Conservation (phyloP, 2,797 vertebrate species). For the Myioborus melanocephalus region DNA sequence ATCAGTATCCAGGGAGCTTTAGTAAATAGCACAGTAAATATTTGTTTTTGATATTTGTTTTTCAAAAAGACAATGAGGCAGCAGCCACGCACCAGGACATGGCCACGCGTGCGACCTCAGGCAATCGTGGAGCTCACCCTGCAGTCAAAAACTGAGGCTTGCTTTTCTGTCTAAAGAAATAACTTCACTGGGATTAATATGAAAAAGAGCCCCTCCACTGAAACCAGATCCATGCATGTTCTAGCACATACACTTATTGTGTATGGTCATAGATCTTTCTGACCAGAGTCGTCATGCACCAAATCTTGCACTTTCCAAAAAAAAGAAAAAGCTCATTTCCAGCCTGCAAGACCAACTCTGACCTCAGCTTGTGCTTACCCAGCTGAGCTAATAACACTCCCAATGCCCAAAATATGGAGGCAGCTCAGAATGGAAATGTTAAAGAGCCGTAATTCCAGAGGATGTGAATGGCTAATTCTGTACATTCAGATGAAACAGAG, state of each 20-base stretch:
- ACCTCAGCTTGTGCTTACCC: conserved; percentile 52
- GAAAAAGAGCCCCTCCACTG: background rate
- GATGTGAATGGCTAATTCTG: conserved; percentile 72
- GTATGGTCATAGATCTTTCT: background rate
- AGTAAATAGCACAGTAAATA: conserved; percentile 52
- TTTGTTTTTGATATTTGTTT: conserved; percentile 39
- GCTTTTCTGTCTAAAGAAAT: background rate
- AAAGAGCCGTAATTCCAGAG: conserved; percentile 63
- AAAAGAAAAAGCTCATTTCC: conserved; percentile 44
- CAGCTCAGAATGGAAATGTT: conserved; percentile 67
- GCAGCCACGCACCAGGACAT: background rate
- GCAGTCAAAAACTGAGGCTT: fast-evolving
- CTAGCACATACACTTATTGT: background rate
- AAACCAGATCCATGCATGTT: background rate
- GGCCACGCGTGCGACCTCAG: background rate
- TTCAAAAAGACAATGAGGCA: conserved; percentile 25
- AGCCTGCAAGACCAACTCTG: conserved; percentile 16
- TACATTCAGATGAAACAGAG: conserved; percentile 69
- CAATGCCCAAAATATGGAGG: conserved; percentile 63
- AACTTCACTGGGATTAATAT: background rate
- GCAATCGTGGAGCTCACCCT: fast-evolving
- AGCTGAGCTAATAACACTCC: conserved; percentile 53
- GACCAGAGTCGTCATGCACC: background rate
- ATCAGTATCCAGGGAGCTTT: conserved; percentile 44
- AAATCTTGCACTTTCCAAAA: conserved; percentile 37